These are phyloP conservation scores for Lutraria rhynchaena DNA, from an alignment of 1,140 invertebrate species.

Conservation along the genomic window DNA sequence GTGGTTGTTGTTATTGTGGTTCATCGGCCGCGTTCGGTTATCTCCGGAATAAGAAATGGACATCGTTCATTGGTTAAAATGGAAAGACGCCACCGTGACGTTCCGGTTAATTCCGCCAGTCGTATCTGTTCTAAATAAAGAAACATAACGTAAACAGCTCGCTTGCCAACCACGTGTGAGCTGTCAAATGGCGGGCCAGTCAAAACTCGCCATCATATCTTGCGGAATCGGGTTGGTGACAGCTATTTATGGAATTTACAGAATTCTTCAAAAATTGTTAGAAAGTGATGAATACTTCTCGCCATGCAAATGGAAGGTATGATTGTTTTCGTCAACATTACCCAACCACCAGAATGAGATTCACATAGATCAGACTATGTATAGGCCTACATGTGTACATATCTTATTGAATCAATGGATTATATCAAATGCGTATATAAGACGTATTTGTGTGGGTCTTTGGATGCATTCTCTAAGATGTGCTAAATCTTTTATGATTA, in stretches of 20 bases:
- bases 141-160: conserved; percentile 14
- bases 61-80: background rate
- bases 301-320: conserved; percentile 34
- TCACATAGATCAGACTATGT: no score
- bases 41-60: background rate
- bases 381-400: no score
- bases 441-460: no score
- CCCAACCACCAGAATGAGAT: no score
- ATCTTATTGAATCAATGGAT: no score
- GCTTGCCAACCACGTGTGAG: conserved; percentile 12
- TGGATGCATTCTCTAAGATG: no score
- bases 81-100: background rate
- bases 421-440: no score
- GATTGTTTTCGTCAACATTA: no score
- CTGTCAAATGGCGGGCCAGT: conserved; percentile 17
- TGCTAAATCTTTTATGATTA: no score
- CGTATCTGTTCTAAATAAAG: conserved; percentile 18
- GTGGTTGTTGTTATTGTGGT: background rate
- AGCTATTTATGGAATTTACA: conserved; percentile 19
- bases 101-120: background rate
- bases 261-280: background rate
- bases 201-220: background rate
- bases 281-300: conserved; percentile 17
- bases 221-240: conserved; percentile 1
- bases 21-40: background rate